These are phyloP conservation scores for Sesia bembeciformis DNA, from an alignment of 2,888 invertebrate genomes.

Conservation along the genomic window DNA sequence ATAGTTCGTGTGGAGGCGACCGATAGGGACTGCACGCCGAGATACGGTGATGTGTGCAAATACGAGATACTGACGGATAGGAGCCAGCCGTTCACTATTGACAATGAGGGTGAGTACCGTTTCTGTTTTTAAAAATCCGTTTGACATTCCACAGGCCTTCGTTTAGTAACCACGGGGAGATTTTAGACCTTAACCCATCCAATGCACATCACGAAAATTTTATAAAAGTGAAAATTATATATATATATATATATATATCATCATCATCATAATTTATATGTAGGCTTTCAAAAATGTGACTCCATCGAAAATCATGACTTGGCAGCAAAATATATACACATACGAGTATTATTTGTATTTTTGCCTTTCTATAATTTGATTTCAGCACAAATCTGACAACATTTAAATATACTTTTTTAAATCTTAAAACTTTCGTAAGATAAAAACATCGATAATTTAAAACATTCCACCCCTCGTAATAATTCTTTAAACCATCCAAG, in stretches of 20 bases:
- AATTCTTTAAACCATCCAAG: background rate
- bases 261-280: too few species aligned
- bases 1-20: conserved; percentile 93
- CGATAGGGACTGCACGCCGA: conserved; percentile 96
- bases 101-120: conserved; percentile 83
- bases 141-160: too few species aligned
- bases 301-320: too few species aligned
- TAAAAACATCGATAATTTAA: too few species aligned
- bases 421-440: too few species aligned
- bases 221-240: too few species aligned
- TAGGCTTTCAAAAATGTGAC: too few species aligned
- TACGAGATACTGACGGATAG: conserved; percentile 91
- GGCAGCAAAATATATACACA: too few species aligned
- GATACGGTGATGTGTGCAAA: conserved; percentile 96
- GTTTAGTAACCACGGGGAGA: background rate
- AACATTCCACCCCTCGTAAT: background rate
- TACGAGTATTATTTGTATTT: background rate
- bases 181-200: too few species aligned
- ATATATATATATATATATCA: too few species aligned
- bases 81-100: conserved; percentile 88
- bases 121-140: background rate
- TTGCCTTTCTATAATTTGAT: background rate
- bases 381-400: too few species aligned
- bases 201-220: too few species aligned
- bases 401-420: background rate